Evolutionary conservation across 2,113 vertebrate genomes (phyloP).

Genomic region (Drymodes brunneopygia): DNA sequence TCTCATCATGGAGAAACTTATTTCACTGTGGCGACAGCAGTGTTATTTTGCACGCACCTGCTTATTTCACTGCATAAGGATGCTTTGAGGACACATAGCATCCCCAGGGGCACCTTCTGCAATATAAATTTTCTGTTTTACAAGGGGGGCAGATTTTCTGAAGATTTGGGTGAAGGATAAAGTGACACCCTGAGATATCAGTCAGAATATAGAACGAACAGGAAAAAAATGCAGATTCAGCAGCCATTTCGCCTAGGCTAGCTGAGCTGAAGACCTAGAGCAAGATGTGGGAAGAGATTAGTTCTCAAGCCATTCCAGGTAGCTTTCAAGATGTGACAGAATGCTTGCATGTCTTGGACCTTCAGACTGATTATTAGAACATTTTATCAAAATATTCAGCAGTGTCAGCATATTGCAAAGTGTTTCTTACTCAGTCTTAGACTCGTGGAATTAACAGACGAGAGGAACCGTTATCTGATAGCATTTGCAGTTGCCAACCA

Average conservation of each 20-base stretch:
- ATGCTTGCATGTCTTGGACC: not conserved
- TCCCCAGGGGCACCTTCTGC: not conserved
- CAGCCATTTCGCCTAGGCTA: not conserved
- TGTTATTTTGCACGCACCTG: not conserved
- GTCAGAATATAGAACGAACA: not conserved
- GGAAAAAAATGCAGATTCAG: not conserved
- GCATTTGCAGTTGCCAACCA: not conserved
- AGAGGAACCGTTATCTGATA: not conserved
- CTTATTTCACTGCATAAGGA: not conserved
- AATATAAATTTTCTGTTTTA: constrained; percentile 4
- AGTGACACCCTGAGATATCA: not conserved
- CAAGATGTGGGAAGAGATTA: not conserved
- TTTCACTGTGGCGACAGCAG: not conserved
- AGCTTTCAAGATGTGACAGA: not conserved
- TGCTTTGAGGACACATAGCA: not conserved
- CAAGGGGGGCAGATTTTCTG: not conserved
- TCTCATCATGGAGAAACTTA: not conserved
- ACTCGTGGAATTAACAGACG: not conserved
- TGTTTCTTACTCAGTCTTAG: not conserved
- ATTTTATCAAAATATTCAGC: not conserved
- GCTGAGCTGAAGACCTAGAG: not conserved
- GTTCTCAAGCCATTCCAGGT: not conserved
- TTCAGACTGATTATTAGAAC: not conserved
- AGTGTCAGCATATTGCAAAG: not conserved
- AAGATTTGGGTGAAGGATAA: not conserved